Base-by-base conservation (phyloP, 2,888 invertebrate species). In the Trachelus iudaicus region DNA sequence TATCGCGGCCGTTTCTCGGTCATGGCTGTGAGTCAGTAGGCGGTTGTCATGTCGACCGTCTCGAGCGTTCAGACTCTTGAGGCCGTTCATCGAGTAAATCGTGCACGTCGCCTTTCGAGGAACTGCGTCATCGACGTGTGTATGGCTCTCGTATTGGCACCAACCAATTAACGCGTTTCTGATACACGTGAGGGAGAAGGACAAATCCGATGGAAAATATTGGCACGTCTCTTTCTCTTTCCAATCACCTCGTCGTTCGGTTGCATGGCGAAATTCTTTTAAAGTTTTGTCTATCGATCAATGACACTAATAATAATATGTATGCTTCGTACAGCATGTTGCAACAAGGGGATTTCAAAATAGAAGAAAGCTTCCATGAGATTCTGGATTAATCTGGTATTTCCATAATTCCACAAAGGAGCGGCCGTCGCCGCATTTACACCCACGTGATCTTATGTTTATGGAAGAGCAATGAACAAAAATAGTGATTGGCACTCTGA, bases 11-110 rank as follows among this genome's bases (percentile, higher is more conserved):
- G 78, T 82, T 84, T 85, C 80, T 85, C 81, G 85, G 81, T 82
- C 85, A 84, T 79, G 83, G 81, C 83, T 85, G 71, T 83, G 85
- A 85, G 80, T 85, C 85, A 84, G 80, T 79, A 69, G 31, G 33
- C 69, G 12, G 15, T 11, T 4, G 31, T 30, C 69, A 11, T 15
- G 33, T 69, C 69, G 69, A 13, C 37, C 13, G 37, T 13, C 11
- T 34, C 34, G 34, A 35, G 11, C 35, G 35, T 35, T 13, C 4
- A 13, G 37, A 37, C 4, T 37, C 13, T 15, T 37, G 37, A 37
- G 37, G 37, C 40, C 40, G 40, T 40, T 40, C 40, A 40, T 40
- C 40, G 40, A 15, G 40, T 40, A 40, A 40, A 15, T 40, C 15
- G 40, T 40, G 40, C 40, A 40, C 40, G 40, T 40, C 40, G 40